Evolutionary conservation across 2,888 invertebrate species (phyloP), one percentile per base, ranked within the genome.

Genomic region (Polyommatus iphigenia): DNA sequence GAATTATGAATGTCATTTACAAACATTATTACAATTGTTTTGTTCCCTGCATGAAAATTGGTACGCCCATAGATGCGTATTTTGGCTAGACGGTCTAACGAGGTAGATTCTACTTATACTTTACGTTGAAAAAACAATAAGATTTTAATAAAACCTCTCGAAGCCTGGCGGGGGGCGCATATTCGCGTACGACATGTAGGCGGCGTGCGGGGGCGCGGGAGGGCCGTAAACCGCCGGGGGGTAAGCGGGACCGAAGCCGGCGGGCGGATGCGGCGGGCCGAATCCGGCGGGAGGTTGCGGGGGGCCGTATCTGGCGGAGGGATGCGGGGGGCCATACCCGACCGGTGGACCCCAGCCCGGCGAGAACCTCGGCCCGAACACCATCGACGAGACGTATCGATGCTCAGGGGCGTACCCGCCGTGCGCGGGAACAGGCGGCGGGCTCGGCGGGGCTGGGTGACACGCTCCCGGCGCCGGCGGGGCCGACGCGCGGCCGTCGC

Each of bases 121-220:
- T 62, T 24, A 13, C 24, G 62, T 62, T 24, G 62, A 10, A 13
- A 15, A 67, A 15, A 67, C 29, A 0, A 67, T 67, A 29, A 13
- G 13, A 3, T 29, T 75, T 29, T 54, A 29, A 24, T 54, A 75
- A 54, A 75, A 75, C 24, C 75, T 24, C 15, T 75, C 75, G 29
- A 75, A 75, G 24, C 75, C 75, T 2, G 75, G 75, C 2, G 75
- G 75, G 3, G 75, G 50, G 8, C 75, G 46, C 24, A 75, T 6
- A 32, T 50, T 5, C 3, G 46, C 24, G 75, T 75, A 54, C 2
- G 3, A 1, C 62, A 24, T 62, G 62, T 62, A 62, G 62, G 62
- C 5, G 3, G 57, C 6, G 67, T 32, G 67, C 29, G 67, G 67
- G 3, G 71, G 62, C 24, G 62, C 62, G 29, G 29, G 29, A 7